Evolutionary conservation across 2,888 invertebrate genomes (phyloP), one percentile per base, ranked within the genome.

Genomic region (Acanthosepion lycidas): DNA sequence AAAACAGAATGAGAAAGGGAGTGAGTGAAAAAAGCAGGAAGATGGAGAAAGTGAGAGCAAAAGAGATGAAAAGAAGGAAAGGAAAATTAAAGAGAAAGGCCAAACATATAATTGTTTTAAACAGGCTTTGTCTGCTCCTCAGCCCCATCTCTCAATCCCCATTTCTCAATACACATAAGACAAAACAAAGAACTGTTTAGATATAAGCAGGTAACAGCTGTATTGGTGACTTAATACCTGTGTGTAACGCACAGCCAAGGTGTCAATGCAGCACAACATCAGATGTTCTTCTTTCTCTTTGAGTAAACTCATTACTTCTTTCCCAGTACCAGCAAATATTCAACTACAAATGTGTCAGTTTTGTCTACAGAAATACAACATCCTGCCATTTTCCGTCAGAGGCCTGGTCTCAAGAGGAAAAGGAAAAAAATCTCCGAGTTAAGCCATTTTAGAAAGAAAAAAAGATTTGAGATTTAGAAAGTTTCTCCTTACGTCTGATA

Each of bases 121-220:
- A 0, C 9, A 78, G n/a, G 12, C 78, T 78, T 78, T n/a, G 78
- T n/a, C n/a, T n/a, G 9, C 15, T 78, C 18, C 33, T 33, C n/a
- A 3, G n/a, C 78, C 64, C 78, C 78, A 78, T n/a, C 78, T 5
- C 33, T 18, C n/a, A n/a, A 59, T 59, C n/a, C 78, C 5, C 5
- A n/a, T n/a, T 78, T 78, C 78, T 78, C 1, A 33, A 78, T 78
- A 78, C 4, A n/a, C n/a, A 78, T n/a, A 78, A 78, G 12, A 33
- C 12, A 78, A 15, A 78, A 78, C 78, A 78, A 33, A 33, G 78
- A n/a, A n/a, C n/a, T 78, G 78, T 78, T 78, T n/a, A n/a, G 33
- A 78, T 78, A n/a, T 78, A 78, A 78, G 12, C 78, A n/a, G n/a
- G 78, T 78, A 78, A 78, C 78, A n/a, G 78, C 78, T 78, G 78